Percentiles rank a stretch among this genome's conserved stretches.
phyloP scores from a whole-genome alignment of 64 coral and sea anemone genomes.

The Platygyra sinensis region DNA sequence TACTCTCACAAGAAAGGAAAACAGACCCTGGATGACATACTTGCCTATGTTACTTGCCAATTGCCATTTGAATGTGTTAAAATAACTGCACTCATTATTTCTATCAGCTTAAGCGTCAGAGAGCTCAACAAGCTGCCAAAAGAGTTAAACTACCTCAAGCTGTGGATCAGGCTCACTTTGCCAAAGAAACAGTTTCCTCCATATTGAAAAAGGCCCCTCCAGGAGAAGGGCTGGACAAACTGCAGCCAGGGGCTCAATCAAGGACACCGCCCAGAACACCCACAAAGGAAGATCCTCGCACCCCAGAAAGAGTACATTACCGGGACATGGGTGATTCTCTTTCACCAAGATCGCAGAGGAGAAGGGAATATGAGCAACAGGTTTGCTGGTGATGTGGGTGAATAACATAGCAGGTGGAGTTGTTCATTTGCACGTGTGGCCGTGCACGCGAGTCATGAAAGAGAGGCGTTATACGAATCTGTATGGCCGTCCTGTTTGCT shows the following conservation, averaged over 20 bases:
- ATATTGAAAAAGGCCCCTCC: conserved; percentile 75
- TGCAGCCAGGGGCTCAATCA: not conserved
- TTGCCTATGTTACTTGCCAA: too few species aligned
- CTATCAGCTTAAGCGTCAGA: conserved; percentile 67
- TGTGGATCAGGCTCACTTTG: conserved; percentile 72
- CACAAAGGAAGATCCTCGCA: conserved; percentile 43
- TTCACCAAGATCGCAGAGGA: conserved; percentile 51
- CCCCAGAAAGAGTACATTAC: conserved; percentile 29
- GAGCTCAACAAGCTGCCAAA: conserved; percentile 51
- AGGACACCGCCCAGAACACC: conserved; percentile 61
- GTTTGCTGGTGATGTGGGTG: too few species aligned
- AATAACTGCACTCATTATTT: not conserved
- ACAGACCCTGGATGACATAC: too few species aligned
- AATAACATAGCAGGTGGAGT: too few species aligned
- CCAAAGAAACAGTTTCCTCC: conserved; percentile 79
- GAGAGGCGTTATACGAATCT: too few species aligned
- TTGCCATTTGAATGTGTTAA: too few species aligned
- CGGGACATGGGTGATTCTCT: not conserved
- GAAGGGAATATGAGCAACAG: conserved; percentile 30
- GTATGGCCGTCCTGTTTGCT: too few species aligned
- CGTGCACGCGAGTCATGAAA: too few species aligned
- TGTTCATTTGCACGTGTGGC: too few species aligned
- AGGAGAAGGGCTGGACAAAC: conserved; percentile 16
- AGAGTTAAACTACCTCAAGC: conserved; percentile 43
- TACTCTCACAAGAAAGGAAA: too few species aligned